phyloP scores from a whole-genome alignment of 2,797 vertebrate species.

The Gila robusta region DNA sequence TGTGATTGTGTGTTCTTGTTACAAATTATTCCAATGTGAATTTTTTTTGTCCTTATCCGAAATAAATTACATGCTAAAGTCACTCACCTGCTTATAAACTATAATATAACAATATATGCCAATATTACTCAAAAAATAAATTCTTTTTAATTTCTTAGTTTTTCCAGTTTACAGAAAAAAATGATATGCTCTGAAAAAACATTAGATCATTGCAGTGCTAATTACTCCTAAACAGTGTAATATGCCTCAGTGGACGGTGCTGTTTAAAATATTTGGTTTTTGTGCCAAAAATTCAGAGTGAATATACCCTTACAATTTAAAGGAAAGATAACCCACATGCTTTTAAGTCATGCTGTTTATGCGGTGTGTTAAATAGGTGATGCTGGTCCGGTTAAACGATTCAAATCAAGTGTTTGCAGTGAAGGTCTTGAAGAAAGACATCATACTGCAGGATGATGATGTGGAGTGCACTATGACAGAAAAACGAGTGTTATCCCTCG shows the following conservation, averaged over 20 bases:
- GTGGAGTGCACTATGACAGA: slow-evolving; percentile 99
- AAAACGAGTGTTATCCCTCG: slow-evolving; percentile 93
- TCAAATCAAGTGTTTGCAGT: slow-evolving; percentile 89
- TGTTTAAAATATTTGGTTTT: not conserved
- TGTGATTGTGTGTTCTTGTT: not conserved
- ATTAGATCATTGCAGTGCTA: not conserved
- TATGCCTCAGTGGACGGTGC: not conserved
- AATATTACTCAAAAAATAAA: not conserved
- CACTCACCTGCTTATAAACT: not conserved
- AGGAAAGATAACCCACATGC: not conserved
- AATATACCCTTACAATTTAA: not conserved
- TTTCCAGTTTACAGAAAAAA: not conserved
- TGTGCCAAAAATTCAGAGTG: not conserved
- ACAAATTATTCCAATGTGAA: not conserved
- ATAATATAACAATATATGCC: not conserved
- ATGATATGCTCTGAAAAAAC: not conserved
- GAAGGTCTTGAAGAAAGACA: slow-evolving; percentile 97
- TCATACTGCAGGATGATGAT: slow-evolving; percentile 96
- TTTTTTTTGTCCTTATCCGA: not conserved
- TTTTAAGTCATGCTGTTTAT: not conserved
- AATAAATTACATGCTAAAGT: not conserved
- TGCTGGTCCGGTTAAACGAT: slow-evolving; percentile 89
- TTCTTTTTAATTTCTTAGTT: too few species aligned
- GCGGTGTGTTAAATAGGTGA: slow-evolving; percentile 81
- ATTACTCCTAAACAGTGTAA: not conserved